A percentile compares a stretch with the other conserved stretches of the same genome.
Evolutionary conservation across 2,113 vertebrate genomes (phyloP).

Genomic region (Tetrax tetrax): DNA sequence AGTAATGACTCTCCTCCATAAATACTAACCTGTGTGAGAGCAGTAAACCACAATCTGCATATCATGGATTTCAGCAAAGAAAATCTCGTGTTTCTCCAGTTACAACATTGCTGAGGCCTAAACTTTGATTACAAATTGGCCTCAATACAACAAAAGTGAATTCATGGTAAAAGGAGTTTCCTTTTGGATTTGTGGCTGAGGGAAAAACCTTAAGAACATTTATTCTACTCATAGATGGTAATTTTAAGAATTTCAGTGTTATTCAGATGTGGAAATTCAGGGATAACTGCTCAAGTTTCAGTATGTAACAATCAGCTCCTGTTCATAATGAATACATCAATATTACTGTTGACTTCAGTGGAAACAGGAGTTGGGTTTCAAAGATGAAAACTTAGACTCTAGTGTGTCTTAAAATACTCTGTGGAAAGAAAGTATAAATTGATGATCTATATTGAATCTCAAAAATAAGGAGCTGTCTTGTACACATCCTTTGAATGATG

Average conservation of each 20-base stretch:
- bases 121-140: not conserved
- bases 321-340: not conserved
- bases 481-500: not conserved
- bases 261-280: not conserved
- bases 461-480: not conserved
- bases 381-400: not conserved
- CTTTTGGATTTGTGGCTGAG: not conserved
- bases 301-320: not conserved
- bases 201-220: not conserved
- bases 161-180: not conserved
- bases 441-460: not conserved
- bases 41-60: not conserved
- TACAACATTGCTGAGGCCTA: not conserved
- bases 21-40: not conserved
- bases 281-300: not conserved
- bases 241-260: not conserved
- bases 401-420: not conserved
- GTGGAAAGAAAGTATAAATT: not conserved
- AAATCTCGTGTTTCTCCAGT: not conserved
- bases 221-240: not conserved
- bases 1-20: not conserved
- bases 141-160: not conserved
- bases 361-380: not conserved
- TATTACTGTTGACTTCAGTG: not conserved
- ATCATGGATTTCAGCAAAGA: not conserved